Base-by-base conservation (phyloP, 1,140 invertebrate species). In the Brachionus plicatilis region DNA sequence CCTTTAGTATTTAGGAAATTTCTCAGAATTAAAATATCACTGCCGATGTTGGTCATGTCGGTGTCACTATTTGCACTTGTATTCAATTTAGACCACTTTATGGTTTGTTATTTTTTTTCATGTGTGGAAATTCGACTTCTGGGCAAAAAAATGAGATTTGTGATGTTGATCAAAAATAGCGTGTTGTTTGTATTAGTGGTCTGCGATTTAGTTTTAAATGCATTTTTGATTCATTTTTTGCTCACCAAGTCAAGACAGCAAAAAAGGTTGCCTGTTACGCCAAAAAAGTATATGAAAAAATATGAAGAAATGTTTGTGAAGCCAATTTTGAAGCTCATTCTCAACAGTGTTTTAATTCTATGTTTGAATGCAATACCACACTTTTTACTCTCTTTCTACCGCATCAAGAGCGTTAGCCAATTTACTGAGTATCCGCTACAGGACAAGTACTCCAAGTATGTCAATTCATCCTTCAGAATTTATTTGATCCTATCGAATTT, bases 401-500 rank as follows among this genome's bases (percentile, higher is more conserved):
- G 33, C 17, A 20, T 41, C n/a, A 43, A 41, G 29, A 41, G n/a
- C 3, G 37, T 41, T 0, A 41, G 12, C 41, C 33, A 72, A 17
- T 72, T 72, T 43, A 41, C 33, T 9, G 33, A 72, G n/a, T 72
- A 72, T 72, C 68, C 68, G 0, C n/a, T 41, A 41, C 1, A 0
- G 0, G 68, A 72, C 29, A 72, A 72, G 2, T 72, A 72, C 41
- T 41, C 68, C 1, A 41, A 41, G 1, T 9, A n/a, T n/a, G 68
- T 72, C 3, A 72, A 72, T 41, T 33, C 68, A 72, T 41, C 33
- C 14, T 41, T 5, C n/a, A 72, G 33, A 41, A 41, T 72, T n/a
- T 72, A 41, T 72, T 72, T 72, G 29, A 72, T 72, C 1, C 41
- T 72, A 11, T 72, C 68, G 7, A 72, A 72, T 72, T 72, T 72